Conservation (phyloP, 2,113 vertebrate genomes). For the Paratilapia polleni region DNA sequence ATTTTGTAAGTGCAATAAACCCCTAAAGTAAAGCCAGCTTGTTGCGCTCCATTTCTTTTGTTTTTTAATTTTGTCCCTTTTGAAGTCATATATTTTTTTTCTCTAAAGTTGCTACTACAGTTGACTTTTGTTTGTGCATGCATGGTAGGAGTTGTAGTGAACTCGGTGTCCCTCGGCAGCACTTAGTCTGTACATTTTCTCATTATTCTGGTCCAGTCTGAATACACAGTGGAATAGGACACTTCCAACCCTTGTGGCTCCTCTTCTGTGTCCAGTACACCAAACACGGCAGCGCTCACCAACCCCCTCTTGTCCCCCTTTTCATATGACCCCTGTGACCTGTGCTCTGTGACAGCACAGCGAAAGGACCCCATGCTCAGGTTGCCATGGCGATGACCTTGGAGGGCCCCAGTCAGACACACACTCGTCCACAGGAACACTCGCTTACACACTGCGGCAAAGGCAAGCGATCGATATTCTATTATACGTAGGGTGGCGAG, state of each 20-base stretch:
- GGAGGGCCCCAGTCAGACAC: conserved; percentile 66
- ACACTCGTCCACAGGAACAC: conserved; percentile 54
- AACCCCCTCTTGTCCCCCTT: conserved; percentile 55
- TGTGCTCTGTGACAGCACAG: conserved; percentile 68
- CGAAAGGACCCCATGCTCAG: conserved; percentile 68
- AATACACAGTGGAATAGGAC: conserved; percentile 46
- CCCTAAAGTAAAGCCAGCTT: not conserved
- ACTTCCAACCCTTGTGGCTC: conserved; percentile 26
- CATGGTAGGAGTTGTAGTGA: not conserved
- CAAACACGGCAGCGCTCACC: conserved; percentile 47
- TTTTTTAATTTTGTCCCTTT: not conserved
- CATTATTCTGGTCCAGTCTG: conserved; percentile 49
- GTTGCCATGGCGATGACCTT: conserved; percentile 84
- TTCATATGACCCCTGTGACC: conserved; percentile 72
- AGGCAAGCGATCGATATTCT: conserved; percentile 83
- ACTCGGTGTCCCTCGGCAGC: conserved; percentile 8
- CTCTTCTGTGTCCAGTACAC: conserved; percentile 29
- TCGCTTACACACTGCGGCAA: conserved; percentile 78
- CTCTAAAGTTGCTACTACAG: not conserved
- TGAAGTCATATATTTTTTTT: not conserved
- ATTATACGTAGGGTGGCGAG: conserved; percentile 77
- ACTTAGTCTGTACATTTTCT: conserved; percentile 32
- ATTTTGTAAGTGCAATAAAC: conserved; percentile 79
- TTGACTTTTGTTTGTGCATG: conserved; percentile 5
- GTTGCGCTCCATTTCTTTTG: not conserved